phyloP scores from a whole-genome alignment of 2,113 vertebrate genomes.

The Lepus timidus region DNA sequence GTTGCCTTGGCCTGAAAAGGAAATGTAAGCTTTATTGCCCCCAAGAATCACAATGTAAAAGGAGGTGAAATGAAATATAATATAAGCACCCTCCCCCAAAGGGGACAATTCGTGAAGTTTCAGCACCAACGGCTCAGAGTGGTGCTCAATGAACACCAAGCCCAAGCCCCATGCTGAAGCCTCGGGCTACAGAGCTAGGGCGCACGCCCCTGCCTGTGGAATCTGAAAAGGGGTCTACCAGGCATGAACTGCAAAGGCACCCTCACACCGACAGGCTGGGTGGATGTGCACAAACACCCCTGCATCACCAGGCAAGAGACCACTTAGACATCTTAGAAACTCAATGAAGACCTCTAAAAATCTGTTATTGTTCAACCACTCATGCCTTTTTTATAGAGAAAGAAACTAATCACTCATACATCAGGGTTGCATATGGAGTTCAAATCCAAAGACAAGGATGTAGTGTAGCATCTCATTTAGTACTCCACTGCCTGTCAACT shows the following conservation, averaged over 20 bases:
- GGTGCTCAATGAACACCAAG: background rate
- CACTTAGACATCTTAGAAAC: background rate
- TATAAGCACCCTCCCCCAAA: background rate
- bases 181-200: background rate
- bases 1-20: background rate
- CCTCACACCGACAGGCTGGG: background rate
- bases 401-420: background rate
- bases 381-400: background rate
- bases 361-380: background rate
- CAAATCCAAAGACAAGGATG: conserved; percentile 19
- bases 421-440: background rate
- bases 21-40: background rate
- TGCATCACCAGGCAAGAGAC: background rate
- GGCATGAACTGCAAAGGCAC: background rate
- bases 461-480: background rate
- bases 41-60: conserved; percentile 15
- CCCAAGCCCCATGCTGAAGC: background rate
- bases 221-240: background rate
- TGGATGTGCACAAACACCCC: background rate
- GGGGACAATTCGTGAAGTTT: background rate
- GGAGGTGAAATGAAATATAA: background rate
- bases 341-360: conserved; percentile 18
- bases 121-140: background rate
- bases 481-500: background rate
- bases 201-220: background rate